A percentile compares a stretch with the other conserved stretches of the same genome.
Conservation (phyloP, 2,113 vertebrate species). For the Bagarius yarrelli region DNA sequence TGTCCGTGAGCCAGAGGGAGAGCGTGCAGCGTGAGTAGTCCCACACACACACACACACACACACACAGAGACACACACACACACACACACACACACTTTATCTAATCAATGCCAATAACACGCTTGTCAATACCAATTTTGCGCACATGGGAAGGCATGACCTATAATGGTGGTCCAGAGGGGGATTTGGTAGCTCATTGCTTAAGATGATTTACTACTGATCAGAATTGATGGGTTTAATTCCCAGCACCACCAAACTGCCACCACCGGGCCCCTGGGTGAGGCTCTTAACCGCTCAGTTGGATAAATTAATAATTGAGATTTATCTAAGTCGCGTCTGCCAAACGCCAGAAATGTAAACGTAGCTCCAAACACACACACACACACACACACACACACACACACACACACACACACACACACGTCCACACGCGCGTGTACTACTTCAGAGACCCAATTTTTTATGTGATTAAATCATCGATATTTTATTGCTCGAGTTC, state of each 20-base stretch:
- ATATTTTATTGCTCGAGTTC: neutral
- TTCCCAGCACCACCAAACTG: too few species aligned
- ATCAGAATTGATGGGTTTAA: too few species aligned
- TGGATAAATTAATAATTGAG: too few species aligned
- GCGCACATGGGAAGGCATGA: neutral
- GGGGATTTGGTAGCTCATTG: too few species aligned
- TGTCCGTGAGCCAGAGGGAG: slow-evolving; percentile 90
- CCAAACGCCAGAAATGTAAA: neutral
- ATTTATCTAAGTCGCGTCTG: too few species aligned
- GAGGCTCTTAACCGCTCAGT: too few species aligned
- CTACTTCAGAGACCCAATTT: too few species aligned
- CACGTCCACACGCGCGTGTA: neutral
- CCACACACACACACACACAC: neutral
- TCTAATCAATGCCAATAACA: neutral
- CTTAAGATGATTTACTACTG: too few species aligned
- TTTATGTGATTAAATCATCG: neutral
- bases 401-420: neutral
- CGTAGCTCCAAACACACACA: slow-evolving; percentile 21
- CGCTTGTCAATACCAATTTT: neutral
- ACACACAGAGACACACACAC: neutral
- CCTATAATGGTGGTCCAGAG: neutral
- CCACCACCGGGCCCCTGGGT: too few species aligned
- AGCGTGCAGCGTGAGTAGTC: slow-evolving; percentile 87
- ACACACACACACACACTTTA: neutral
- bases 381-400: slow-evolving; percentile 28